These are phyloP conservation scores for Gnathonemus echidnorhynchus DNA, from an alignment of 2,113 vertebrate genomes.

Conservation along the genomic window DNA sequence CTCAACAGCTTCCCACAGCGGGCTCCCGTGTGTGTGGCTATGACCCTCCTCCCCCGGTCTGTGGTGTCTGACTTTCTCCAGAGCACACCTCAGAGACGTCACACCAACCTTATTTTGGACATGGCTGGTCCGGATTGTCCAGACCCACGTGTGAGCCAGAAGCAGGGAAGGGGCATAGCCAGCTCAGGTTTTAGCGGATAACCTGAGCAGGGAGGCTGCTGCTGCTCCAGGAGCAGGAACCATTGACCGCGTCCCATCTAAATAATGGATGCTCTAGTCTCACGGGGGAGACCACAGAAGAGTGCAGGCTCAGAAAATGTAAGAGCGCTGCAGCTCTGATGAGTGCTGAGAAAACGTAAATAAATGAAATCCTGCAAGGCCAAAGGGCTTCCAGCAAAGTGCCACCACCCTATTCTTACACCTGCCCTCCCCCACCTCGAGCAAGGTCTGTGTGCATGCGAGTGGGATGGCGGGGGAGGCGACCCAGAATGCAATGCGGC, in stretches of 20 bases:
- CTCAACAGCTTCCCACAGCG: not conserved
- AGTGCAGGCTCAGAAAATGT: not conserved
- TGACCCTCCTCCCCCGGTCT: not conserved
- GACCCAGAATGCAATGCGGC: not conserved
- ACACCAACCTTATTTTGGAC: not conserved
- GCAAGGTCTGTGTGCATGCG: not conserved
- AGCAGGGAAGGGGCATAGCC: not conserved
- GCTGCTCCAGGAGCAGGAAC: not conserved
- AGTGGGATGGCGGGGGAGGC: not conserved
- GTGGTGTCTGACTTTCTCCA: not conserved
- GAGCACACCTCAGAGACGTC: not conserved
- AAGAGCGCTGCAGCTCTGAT: not conserved
- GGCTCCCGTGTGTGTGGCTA: not conserved
- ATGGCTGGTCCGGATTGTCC: not conserved
- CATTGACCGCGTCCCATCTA: not conserved
- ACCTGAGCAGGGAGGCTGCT: not conserved
- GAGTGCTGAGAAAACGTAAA: not conserved
- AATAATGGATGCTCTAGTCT: slow-evolving; percentile 1
- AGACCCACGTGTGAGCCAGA: not conserved
- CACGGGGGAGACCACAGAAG: not conserved
- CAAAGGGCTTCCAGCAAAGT: not conserved
- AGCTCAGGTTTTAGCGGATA: not conserved
- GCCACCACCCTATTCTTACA: not conserved
- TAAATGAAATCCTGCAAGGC: not conserved
- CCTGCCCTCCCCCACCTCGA: not conserved